Percentiles rank a stretch among this genome's conserved stretches.
These are phyloP conservation scores for Limenitis camilla DNA, from an alignment of 2,888 invertebrate genomes.

Conservation along the genomic window DNA sequence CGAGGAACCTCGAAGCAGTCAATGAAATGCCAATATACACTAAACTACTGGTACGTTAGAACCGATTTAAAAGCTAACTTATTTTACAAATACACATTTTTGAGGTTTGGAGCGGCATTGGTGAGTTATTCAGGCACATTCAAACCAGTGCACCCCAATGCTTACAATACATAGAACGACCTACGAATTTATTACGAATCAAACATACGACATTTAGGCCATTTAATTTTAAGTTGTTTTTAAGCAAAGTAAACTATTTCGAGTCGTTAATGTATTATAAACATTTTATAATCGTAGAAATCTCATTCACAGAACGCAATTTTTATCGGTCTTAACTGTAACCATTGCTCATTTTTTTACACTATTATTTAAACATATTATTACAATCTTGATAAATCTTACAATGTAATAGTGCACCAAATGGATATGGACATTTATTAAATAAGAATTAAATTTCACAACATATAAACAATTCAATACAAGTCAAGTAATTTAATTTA, in stretches of 20 bases:
- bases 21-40: slow-evolving; percentile 50
- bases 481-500: too few relatives aligned
- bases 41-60: slow-evolving; percentile 56
- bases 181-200: not conserved
- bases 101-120: slow-evolving; percentile 74
- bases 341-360: slow-evolving; percentile 39
- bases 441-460: slow-evolving; percentile 11
- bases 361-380: slow-evolving; percentile 23
- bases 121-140: slow-evolving; percentile 71
- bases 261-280: slow-evolving; percentile 53
- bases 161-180: slow-evolving; percentile 56
- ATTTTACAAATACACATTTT: slow-evolving; percentile 61
- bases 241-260: not conserved
- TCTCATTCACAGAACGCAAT: slow-evolving; percentile 52
- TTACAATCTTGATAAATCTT: slow-evolving; percentile 27
- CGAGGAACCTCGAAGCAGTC: slow-evolving; percentile 52
- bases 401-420: slow-evolving; percentile 29
- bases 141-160: slow-evolving; percentile 70
- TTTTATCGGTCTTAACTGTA: slow-evolving; percentile 48
- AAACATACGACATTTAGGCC: slow-evolving; percentile 15
- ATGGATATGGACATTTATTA: slow-evolving; percentile 31
- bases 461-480: slow-evolving; percentile 11
- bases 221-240: slow-evolving; percentile 1
- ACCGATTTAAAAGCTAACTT: slow-evolving; percentile 54
- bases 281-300: slow-evolving; percentile 43